These are phyloP conservation scores for Lymantria dispar DNA, from an alignment of 2,888 invertebrate species.

Conservation along the genomic window DNA sequence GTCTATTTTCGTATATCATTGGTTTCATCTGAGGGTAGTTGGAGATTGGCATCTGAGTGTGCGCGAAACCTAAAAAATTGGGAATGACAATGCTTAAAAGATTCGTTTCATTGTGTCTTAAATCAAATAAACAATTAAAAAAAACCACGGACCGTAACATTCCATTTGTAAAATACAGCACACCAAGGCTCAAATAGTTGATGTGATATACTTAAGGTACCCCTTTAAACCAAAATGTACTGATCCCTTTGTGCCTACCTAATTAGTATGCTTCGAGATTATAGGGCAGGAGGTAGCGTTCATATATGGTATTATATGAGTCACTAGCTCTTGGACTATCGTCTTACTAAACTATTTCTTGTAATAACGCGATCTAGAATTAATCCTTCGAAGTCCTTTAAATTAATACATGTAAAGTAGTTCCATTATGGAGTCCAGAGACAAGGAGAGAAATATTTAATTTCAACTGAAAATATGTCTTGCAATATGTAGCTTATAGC, in stretches of 20 bases:
- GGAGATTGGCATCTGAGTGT: too few relatives aligned
- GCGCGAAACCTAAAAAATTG: too few relatives aligned
- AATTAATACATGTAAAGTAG: too few relatives aligned
- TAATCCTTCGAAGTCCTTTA: background rate
- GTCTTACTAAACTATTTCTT: slow-evolving; percentile 47
- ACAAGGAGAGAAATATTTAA: too few relatives aligned
- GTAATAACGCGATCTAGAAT: slow-evolving; percentile 33
- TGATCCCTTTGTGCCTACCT: slow-evolving; percentile 81
- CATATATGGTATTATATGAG: slow-evolving; percentile 17
- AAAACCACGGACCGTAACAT: slow-evolving; percentile 47
- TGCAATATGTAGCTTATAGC: too few relatives aligned
- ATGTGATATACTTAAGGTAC: slow-evolving; percentile 76
- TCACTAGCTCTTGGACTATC: slow-evolving; percentile 38
- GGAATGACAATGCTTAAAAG: too few relatives aligned
- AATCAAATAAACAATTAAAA: background rate
- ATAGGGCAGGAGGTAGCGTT: slow-evolving; percentile 34
- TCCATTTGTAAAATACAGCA: slow-evolving; percentile 46
- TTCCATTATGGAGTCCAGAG: too few relatives aligned
- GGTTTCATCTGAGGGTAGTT: too few relatives aligned
- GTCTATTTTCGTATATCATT: too few relatives aligned
- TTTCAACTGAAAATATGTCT: too few relatives aligned
- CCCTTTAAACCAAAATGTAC: slow-evolving; percentile 79
- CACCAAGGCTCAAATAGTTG: slow-evolving; percentile 64
- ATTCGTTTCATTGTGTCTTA: too few relatives aligned
- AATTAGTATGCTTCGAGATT: slow-evolving; percentile 40